Conservation (phyloP, 1,140 invertebrate genomes). For the Drosophila kanapiae region DNA sequence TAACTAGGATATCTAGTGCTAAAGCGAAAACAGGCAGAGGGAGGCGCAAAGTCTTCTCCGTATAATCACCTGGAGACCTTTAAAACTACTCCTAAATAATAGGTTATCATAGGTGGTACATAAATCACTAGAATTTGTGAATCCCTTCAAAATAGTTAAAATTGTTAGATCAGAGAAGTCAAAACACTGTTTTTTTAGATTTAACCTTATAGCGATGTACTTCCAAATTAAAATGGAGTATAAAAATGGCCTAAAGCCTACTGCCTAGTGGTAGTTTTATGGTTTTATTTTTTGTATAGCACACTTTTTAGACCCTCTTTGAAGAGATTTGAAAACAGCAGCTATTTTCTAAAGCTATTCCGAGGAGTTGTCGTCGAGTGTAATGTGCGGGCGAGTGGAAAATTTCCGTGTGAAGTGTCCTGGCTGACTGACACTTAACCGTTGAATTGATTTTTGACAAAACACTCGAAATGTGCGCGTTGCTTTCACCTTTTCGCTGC, state of each 20-base stretch:
- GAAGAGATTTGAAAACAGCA: no score
- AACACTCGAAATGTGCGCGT: constrained; percentile 22
- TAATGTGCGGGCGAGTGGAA: constrained; percentile 21
- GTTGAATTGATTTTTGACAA: constrained; percentile 58
- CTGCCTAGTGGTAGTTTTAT: neutral
- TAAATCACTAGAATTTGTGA: no score
- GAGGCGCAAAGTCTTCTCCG: neutral
- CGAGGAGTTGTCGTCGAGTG: neutral
- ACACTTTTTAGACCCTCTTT: neutral
- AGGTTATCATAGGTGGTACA: no score
- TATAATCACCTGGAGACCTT: no score
- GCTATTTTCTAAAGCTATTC: neutral
- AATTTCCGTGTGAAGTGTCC: constrained; percentile 43
- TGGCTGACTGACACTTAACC: constrained; percentile 39
- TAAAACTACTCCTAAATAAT: no score
- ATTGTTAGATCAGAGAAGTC: no score
- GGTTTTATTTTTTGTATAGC: neutral
- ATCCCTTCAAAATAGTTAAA: no score
- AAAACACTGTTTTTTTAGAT: no score
- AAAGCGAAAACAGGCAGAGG: neutral
- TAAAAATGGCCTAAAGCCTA: no score
- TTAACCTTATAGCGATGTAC: no score
- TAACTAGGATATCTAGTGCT: neutral
- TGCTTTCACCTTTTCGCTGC: constrained; percentile 38
- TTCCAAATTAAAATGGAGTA: no score